These are phyloP conservation scores for Pseudorasbora parva DNA, from an alignment of 2,113 vertebrate genomes.

Conservation along the genomic window DNA sequence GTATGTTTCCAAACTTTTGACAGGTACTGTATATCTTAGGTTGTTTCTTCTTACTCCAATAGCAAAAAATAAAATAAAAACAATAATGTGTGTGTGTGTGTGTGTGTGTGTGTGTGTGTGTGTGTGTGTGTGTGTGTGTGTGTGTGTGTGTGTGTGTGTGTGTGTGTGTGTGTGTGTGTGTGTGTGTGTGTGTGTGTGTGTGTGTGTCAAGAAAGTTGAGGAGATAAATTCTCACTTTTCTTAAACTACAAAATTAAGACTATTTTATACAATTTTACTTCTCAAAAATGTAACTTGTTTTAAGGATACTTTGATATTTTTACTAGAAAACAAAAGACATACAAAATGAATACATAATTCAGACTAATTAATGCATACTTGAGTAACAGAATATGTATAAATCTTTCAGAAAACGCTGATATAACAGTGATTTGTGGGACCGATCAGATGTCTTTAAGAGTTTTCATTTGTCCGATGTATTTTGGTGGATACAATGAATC, in stretches of 20 bases:
- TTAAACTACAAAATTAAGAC: background rate
- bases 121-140: too few relatives aligned
- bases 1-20: too few relatives aligned
- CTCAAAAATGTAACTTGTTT: background rate
- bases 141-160: too few relatives aligned
- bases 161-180: too few relatives aligned
- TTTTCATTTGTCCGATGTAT: slow-evolving; percentile 74
- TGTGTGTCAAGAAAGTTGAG: too few relatives aligned
- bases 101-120: too few relatives aligned
- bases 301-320: background rate
- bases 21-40: too few relatives aligned
- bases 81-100: too few relatives aligned
- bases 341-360: background rate
- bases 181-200: too few relatives aligned
- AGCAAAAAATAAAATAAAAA: too few relatives aligned
- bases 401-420: slow-evolving; percentile 60
- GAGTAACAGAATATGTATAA: background rate
- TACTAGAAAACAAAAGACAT: background rate
- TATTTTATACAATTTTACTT: background rate
- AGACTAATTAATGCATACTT: background rate
- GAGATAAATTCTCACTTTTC: too few relatives aligned
- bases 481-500: slow-evolving; percentile 78
- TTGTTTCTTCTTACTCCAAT: background rate
- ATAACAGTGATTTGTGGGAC: slow-evolving; percentile 73
- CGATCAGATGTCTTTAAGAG: slow-evolving; percentile 64